Base-by-base conservation (phyloP, 1,140 invertebrate species). In the Steinernema feltiae region DNA sequence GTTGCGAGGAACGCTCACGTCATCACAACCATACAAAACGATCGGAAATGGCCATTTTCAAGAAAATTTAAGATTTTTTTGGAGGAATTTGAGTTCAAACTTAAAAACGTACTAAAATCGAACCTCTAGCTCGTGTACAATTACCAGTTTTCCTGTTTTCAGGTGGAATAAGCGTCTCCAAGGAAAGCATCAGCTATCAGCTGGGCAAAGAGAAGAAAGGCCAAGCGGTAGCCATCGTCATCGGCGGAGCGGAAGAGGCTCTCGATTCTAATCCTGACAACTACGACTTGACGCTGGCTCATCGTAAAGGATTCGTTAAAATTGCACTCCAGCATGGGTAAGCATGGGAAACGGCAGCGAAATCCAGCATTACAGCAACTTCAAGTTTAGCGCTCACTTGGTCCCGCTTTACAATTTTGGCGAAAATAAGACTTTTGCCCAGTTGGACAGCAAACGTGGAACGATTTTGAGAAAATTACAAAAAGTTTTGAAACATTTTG, bases 331-430 rank as follows among this genome's bases (percentile, higher is more conserved):
- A 90, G 82, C 90, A n/a, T 18, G 72, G 72, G 53, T 63, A 12
- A 63, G 53, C 24, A 3, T n/a, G 3, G 24, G 53, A n/a, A n/a
- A n/a, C n/a, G n/a, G n/a, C n/a, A 7, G n/a, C n/a, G 7, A 7
- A 7, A 12, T n/a, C n/a, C n/a, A n/a, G n/a, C n/a, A n/a, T n/a
- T n/a, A n/a, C n/a, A n/a, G n/a, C n/a, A n/a, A n/a, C n/a, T n/a
- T n/a, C n/a, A n/a, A n/a, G n/a, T n/a, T 63, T 63, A 63, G 53
- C 92, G 90, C 92, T 1, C 88, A 92, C 0, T 86, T 97, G 69
- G 93, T 97, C 0, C 94, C 94, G 7, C 91, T 93, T 0, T 91
- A 94, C 83, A 92, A 92, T 0, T 97, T 97, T 87, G 94, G 94
- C 0, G 94, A 97, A 87, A 93, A 92, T 18, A 93, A 95, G 81